Evolutionary conservation across 2,888 invertebrate species (phyloP).

Genomic region (Spisula solida): DNA sequence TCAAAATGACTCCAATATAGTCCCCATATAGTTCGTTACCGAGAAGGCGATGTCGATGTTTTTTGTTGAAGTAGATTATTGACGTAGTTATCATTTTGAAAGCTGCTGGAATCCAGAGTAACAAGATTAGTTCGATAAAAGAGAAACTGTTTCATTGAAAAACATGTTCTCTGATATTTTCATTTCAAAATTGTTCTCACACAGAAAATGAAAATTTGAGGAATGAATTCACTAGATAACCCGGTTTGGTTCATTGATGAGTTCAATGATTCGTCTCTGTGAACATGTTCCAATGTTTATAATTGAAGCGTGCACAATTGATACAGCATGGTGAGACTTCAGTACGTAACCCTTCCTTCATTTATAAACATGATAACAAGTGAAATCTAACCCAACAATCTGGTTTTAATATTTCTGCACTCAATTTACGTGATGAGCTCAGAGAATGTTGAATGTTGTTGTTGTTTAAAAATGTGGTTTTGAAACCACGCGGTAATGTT

Average conservation of each 20-base stretch:
- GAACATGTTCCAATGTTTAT: neutral
- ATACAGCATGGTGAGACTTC: neutral
- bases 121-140: too few relatives aligned
- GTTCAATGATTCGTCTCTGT: neutral
- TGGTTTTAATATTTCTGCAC: conserved; percentile 9
- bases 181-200: too few relatives aligned
- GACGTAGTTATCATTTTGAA: too few relatives aligned
- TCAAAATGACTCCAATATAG: too few relatives aligned
- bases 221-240: neutral
- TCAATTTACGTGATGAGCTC: neutral
- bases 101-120: too few relatives aligned
- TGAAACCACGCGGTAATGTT: neutral
- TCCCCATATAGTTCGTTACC: too few relatives aligned
- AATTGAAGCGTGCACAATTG: neutral
- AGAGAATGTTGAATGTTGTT: neutral
- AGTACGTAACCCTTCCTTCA: neutral
- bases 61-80: too few relatives aligned
- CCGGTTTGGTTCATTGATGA: neutral
- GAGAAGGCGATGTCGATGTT: too few relatives aligned
- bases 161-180: too few relatives aligned
- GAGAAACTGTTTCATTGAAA: too few relatives aligned
- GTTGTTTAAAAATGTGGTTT: neutral
- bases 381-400: neutral
- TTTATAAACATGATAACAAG: neutral
- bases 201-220: neutral